Base-by-base conservation (phyloP, 2,113 vertebrate species). In the Pitta sordida region DNA sequence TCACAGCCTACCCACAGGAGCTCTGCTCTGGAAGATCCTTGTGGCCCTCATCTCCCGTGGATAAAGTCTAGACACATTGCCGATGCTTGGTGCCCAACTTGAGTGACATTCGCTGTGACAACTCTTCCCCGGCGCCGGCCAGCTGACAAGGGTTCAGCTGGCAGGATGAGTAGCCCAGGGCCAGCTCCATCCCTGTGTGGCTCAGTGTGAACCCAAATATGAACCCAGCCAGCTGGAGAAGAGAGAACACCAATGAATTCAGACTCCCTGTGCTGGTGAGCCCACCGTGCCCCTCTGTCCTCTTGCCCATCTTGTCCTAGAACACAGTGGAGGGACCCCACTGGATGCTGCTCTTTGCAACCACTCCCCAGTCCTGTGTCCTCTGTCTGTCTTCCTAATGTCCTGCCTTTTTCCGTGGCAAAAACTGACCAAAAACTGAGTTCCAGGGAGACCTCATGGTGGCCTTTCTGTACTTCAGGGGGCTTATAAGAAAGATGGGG, bases 201-300 rank as follows among this genome's bases (percentile, higher is more conserved):
- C 81, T 87, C 76, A 73, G 13, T 37, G 15, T 65, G 70, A 95
- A 76, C 77, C 53, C 67, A 92, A 69, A 41, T 17, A 32, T 7
- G 20, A 83, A 13, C 22, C 63, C 43, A 68, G 44, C 10, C 69
- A 78, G 76, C 56, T 81, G 83, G 60, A 78, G 76, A 65, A n/a
- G 39, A 84, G 55, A 46, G 21, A 30, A 36, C 37, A 32, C 21
- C 0, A 0, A 34, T 37, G 53, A 27, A 59, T 85, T 76, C 1
- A 0, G 8, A 26, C 32, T 70, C 6, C 3, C 46, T 0, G 0
- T 53, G n/a, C 10, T 23, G 10, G 6, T 24, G 65, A 67, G 34
- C 15, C 51, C 62, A n/a, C 46, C 26, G 44, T 32, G 16, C 30
- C 13, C 43, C 59, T 68, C 41, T 63, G 41, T 55, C 32, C 21